Evolutionary conservation across 1,140 invertebrate genomes (phyloP), one percentile per base, ranked within the genome.

Genomic region (Nasonia longicornis): DNA sequence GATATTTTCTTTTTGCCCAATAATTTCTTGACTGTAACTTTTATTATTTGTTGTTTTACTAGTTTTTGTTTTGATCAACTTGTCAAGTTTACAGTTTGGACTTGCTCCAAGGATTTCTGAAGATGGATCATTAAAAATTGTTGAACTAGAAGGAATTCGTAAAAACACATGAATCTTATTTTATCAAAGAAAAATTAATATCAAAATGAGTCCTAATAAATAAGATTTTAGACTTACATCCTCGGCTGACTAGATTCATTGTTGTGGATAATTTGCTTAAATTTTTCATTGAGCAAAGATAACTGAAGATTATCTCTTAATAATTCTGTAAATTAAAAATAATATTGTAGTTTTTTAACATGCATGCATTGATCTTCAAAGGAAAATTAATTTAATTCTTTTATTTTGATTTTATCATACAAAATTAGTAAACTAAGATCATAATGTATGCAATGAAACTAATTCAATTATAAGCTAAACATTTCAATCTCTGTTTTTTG

Each of bases 241-340:
- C 77, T 73, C 31, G 73, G 69, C 31, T 81, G 71, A 29, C 69
- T 69, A 69, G 7, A 45, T 63, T 66, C 48, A 58, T 48, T 10
- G 70, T 75, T 64, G 14, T 52, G 52, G 38, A 79, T 77, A 38
- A 42, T 71, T 75, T 71, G 78, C 58, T 71, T 42, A 10, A 82
- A 16, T 81, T 74, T 80, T 82, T 85, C 81, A 77, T 82, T 80
- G 22, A 52, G 80, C 81, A 84, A 58, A 26, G 83, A 58, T 8
- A 87, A 70, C 45, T 85, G 79, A 79, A 86, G 52, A 48, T 87
- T 84, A 31, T 87, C 77, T 48, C 76, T 71, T 86, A 85, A 87
- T 76, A 88, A 76, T 82, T 86, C 87, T 88, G 79, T 14, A 85
- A 87, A n/a, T 75, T 77, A 3, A 73, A 81, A 45, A 77, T 48